A percentile compares a stretch with the other conserved stretches of the same genome.
These are phyloP conservation scores for Pygocentrus nattereri DNA, from an alignment of 2,797 vertebrate species.

Conservation along the genomic window DNA sequence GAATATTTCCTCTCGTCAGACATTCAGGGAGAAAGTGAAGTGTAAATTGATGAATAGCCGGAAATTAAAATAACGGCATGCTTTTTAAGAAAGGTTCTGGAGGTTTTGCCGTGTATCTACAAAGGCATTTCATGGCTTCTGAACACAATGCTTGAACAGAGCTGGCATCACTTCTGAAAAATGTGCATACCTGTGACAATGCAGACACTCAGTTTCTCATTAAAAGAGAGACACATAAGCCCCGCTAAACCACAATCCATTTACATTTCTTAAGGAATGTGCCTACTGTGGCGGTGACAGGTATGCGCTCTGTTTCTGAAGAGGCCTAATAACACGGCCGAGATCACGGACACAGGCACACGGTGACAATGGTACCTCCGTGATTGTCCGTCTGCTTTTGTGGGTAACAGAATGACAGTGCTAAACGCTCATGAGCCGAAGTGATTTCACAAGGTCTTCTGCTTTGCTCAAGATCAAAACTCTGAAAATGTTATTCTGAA, in stretches of 20 bases:
- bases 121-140: not conserved
- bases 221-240: not conserved
- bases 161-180: no score
- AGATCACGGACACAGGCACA: slow-evolving; percentile 9
- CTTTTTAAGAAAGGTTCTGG: not conserved
- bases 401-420: not conserved
- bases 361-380: not conserved
- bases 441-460: not conserved
- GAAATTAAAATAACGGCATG: not conserved
- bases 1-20: not conserved
- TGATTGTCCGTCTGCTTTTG: not conserved
- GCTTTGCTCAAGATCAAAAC: no score
- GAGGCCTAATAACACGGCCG: not conserved
- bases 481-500: no score
- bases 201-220: no score
- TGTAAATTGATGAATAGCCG: not conserved
- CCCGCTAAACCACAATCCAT: slow-evolving; percentile 17
- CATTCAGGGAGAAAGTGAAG: not conserved
- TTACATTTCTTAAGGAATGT: slow-evolving; percentile 3
- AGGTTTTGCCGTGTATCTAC: not conserved
- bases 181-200: no score
- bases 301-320: slow-evolving; percentile 23
- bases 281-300: slow-evolving; percentile 8
- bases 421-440: not conserved
- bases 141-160: not conserved